Conservation (phyloP, 2,888 invertebrate genomes). For the Lithophane leautieri region DNA sequence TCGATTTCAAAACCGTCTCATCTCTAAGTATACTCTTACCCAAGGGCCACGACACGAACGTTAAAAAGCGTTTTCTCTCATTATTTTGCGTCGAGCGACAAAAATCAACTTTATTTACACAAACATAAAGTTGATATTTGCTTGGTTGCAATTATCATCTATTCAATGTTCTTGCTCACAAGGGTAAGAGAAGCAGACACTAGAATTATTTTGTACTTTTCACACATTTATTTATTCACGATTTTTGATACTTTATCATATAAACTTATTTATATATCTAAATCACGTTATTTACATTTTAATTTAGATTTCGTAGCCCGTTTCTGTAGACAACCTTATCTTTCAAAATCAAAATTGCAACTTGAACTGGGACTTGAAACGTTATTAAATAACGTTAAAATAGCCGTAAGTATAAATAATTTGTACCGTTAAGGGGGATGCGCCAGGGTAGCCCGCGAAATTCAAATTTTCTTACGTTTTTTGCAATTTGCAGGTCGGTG, state of each 20-base stretch:
- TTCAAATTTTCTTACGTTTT: no score
- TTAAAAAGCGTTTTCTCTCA: neutral
- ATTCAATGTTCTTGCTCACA: neutral
- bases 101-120: neutral
- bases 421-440: no score
- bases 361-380: neutral
- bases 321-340: constrained; percentile 8
- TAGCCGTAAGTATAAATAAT: no score
- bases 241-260: neutral
- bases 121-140: neutral
- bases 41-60: neutral
- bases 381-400: no score
- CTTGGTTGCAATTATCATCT: no score
- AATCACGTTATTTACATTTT: constrained; percentile 40
- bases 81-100: neutral
- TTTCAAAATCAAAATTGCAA: neutral
- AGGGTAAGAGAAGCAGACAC: neutral
- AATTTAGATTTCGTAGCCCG: constrained; percentile 18
- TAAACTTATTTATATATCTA: constrained; percentile 9
- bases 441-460: no score
- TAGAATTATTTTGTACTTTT: constrained; percentile 18
- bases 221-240: neutral
- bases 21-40: neutral
- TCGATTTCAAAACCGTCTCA: neutral
- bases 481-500: no score